Evolutionary conservation across 1,140 invertebrate species (phyloP).

Genomic region (Aphis craccivora): DNA sequence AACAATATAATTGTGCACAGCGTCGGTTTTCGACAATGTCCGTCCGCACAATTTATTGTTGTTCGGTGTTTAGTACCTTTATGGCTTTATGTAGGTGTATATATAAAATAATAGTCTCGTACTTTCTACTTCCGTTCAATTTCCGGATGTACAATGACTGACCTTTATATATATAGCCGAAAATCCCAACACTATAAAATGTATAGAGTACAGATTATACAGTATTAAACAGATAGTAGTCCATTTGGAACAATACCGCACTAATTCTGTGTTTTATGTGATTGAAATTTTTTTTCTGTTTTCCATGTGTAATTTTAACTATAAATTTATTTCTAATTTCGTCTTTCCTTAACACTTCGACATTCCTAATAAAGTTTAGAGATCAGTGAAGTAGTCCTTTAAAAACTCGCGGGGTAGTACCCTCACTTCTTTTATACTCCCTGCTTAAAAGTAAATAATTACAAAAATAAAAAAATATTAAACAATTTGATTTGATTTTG

Average conservation of each 20-base stretch:
- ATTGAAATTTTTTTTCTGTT: background rate
- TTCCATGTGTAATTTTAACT: background rate
- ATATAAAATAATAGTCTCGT: background rate
- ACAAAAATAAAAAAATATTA: background rate
- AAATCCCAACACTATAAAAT: background rate
- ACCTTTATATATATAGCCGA: background rate
- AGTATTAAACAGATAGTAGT: background rate
- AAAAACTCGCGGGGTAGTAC: background rate
- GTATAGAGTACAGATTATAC: background rate
- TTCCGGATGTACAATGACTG: background rate
- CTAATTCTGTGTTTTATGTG: background rate
- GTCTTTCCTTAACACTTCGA: background rate
- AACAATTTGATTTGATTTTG: background rate
- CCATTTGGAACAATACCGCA: background rate
- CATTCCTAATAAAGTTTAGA: background rate
- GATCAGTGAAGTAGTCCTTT: background rate
- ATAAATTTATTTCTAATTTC: background rate
- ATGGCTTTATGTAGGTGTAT: background rate
- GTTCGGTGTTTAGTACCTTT: background rate
- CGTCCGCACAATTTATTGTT: background rate
- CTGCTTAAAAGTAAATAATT: background rate
- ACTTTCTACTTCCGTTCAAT: constrained; percentile 33
- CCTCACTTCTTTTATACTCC: background rate
- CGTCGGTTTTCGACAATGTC: background rate
- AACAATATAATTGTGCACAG: background rate